Percentiles rank a stretch among this genome's conserved stretches.
phyloP scores from a whole-genome alignment of 1,140 invertebrate species.

The Macrocentrus cingulum region DNA sequence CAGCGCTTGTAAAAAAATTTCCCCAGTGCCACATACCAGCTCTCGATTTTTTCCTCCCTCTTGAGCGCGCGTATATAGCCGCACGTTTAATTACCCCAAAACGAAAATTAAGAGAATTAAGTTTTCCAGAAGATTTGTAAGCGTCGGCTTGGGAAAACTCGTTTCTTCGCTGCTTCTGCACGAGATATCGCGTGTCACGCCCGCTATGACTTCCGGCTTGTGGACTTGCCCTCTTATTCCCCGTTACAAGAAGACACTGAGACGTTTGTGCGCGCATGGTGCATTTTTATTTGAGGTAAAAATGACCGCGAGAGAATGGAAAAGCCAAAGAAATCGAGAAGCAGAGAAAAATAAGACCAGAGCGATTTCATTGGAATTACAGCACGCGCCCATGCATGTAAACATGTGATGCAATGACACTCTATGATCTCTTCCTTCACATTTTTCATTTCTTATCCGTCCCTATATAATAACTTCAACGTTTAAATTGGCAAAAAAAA shows the following conservation, averaged over 20 bases:
- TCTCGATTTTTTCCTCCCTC: not conserved
- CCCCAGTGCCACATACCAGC: not conserved
- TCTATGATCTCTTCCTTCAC: too few species aligned
- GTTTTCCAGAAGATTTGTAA: slow-evolving; percentile 19
- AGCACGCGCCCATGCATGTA: slow-evolving; percentile 5
- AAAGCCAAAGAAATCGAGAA: not conserved
- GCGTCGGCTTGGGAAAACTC: slow-evolving; percentile 18
- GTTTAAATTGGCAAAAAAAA: too few species aligned
- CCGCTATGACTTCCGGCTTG: slow-evolving; percentile 16
- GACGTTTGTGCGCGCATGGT: not conserved
- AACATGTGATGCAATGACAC: slow-evolving; percentile 12
- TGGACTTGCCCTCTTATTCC: slow-evolving; percentile 5
- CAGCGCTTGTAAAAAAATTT: not conserved
- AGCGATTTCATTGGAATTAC: slow-evolving; percentile 6
- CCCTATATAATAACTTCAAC: too few species aligned
- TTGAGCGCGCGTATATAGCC: not conserved
- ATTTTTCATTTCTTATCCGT: too few species aligned
- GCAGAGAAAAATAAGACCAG: slow-evolving; percentile 1
- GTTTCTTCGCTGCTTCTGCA: not conserved
- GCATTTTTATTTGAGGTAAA: slow-evolving; percentile 1
- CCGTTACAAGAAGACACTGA: not conserved
- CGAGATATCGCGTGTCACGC: slow-evolving; percentile 23
- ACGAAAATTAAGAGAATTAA: slow-evolving; percentile 19
- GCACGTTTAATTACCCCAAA: slow-evolving; percentile 14
- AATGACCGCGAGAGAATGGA: not conserved